Conservation (phyloP, 2,113 vertebrate genomes). For the Oenanthe melanoleuca region DNA sequence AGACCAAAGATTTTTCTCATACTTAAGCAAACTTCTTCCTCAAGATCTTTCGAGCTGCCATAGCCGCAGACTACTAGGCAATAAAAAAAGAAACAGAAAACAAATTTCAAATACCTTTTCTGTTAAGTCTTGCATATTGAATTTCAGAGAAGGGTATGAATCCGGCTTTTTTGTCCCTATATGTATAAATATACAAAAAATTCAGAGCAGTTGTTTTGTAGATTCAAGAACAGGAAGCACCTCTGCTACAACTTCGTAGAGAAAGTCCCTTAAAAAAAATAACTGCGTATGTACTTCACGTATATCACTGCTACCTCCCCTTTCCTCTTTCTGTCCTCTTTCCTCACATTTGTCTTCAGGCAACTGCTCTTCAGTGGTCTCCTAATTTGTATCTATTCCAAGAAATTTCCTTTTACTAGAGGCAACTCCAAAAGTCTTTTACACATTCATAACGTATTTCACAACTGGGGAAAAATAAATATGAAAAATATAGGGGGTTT, state of each 20-base stretch:
- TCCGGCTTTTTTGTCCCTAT: not conserved
- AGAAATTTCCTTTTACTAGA: not conserved
- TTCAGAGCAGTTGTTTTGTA: conserved; percentile 12
- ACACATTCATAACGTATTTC: not conserved
- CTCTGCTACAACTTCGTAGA: not conserved
- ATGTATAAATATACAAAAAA: not conserved
- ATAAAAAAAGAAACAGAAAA: not conserved
- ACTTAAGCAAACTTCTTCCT: not conserved
- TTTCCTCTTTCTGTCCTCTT: conserved; percentile 11
- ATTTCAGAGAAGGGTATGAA: not conserved
- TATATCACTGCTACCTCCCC: not conserved
- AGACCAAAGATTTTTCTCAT: not conserved
- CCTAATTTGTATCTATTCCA: not conserved
- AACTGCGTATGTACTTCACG: not conserved
- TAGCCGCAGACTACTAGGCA: not conserved
- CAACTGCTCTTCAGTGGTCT: not conserved
- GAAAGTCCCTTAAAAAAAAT: conserved; percentile 41
- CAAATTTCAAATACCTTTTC: conserved; percentile 36
- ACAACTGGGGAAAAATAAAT: no score
- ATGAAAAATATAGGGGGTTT: not conserved
- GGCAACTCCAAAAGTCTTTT: not conserved
- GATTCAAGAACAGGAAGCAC: conserved; percentile 54
- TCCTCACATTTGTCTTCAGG: not conserved
- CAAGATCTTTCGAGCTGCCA: not conserved
- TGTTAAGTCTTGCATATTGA: not conserved